phyloP scores from a whole-genome alignment of 2,888 invertebrate species.

The Linyphia triangularis region DNA sequence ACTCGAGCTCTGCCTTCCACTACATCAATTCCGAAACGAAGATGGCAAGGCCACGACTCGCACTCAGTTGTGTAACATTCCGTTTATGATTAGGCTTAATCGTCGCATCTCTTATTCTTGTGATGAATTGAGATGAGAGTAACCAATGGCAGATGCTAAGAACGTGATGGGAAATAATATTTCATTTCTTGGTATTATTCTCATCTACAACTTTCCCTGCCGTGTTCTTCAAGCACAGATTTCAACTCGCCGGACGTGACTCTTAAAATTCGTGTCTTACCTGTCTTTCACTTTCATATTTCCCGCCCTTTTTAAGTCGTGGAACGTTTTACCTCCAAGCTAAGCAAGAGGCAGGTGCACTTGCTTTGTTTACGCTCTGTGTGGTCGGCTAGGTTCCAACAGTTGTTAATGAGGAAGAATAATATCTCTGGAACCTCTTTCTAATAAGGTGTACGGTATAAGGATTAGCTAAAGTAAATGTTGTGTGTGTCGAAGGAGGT shows the following conservation, averaged over 20 bases:
- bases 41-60: background rate
- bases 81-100: background rate
- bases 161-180: constrained; percentile 19
- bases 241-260: constrained; percentile 39
- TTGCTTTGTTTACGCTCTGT: constrained; percentile 22
- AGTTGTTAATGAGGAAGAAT: constrained; percentile 53
- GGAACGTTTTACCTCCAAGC: constrained; percentile 7
- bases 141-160: constrained; percentile 1
- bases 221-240: background rate
- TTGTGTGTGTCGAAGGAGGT: too few relatives aligned
- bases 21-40: background rate
- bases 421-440: background rate
- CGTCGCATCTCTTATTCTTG: background rate
- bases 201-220: background rate
- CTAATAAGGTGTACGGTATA: too few relatives aligned
- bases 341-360: constrained; percentile 40
- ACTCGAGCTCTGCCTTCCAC: background rate
- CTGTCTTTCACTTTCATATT: constrained; percentile 24
- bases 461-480: too few relatives aligned
- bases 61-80: background rate
- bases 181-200: background rate
- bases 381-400: constrained; percentile 45
- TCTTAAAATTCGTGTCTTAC: constrained; percentile 54
- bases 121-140: background rate
- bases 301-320: background rate